Evolutionary conservation across 1,140 invertebrate genomes (phyloP).

Genomic region (Metopolophium dirhodum): DNA sequence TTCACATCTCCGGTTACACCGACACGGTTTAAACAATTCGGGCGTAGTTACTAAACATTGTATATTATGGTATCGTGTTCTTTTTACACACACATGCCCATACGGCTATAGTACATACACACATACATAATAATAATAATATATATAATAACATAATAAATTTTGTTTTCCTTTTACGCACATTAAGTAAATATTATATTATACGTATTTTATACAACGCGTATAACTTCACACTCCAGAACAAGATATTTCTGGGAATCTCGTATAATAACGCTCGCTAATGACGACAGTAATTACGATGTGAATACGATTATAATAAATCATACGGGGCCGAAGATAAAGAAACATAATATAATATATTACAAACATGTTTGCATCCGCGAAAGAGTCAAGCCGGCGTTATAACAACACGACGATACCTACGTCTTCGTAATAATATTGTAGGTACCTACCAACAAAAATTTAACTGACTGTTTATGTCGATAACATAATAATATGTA

Average conservation of each 20-base stretch:
- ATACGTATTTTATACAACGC: neutral
- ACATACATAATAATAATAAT: neutral
- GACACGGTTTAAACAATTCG: constrained; percentile 1
- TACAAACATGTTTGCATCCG: neutral
- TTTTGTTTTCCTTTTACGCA: constrained; percentile 10
- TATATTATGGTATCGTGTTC: neutral
- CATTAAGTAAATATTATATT: neutral
- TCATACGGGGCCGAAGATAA: neutral
- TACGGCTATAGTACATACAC: too few relatives aligned
- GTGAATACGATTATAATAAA: constrained; percentile 27
- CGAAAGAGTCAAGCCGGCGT: neutral
- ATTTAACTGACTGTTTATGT: too few relatives aligned
- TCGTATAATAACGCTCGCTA: neutral
- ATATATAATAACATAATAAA: neutral
- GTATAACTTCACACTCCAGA: neutral
- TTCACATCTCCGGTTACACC: neutral
- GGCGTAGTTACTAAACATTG: neutral
- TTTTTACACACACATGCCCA: neutral
- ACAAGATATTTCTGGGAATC: neutral
- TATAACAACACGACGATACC: too few relatives aligned
- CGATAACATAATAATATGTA: too few relatives aligned
- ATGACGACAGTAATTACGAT: constrained; percentile 44
- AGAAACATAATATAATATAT: neutral
- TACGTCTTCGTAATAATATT: too few relatives aligned
- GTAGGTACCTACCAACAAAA: too few relatives aligned